These are phyloP conservation scores for Cavia porcellus DNA, from an alignment of 2,113 vertebrate genomes.

Conservation along the genomic window DNA sequence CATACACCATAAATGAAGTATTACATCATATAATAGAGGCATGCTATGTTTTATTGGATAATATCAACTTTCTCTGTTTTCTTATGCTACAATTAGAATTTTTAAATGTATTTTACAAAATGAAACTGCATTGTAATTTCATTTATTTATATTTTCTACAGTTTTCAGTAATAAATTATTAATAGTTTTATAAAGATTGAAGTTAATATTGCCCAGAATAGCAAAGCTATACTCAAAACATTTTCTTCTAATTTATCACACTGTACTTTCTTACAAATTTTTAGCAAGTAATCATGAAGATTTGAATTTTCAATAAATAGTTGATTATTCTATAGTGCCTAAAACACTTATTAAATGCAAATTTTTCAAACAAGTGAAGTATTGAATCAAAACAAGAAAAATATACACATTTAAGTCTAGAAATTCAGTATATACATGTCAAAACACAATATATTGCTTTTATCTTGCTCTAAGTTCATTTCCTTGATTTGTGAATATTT, in stretches of 20 bases:
- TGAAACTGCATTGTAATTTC: background rate
- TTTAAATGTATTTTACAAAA: background rate
- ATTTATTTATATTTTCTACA: background rate
- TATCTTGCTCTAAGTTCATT: constrained; percentile 53
- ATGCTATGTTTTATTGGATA: constrained; percentile 31
- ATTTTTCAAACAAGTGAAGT: constrained; percentile 58
- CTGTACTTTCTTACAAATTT: constrained; percentile 56
- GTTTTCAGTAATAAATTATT: constrained; percentile 6
- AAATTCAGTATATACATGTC: constrained; percentile 53
- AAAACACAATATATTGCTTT: constrained; percentile 60
- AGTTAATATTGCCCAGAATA: constrained; percentile 47
- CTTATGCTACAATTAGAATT: constrained; percentile 3
- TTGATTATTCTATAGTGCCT: constrained; percentile 58
- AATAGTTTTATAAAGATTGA: constrained; percentile 25
- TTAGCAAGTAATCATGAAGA: constrained; percentile 54
- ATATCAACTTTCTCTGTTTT: constrained; percentile 22
- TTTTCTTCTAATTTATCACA: constrained; percentile 66
- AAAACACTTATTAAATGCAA: constrained; percentile 59
- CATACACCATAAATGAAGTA: background rate
- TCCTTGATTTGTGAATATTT: constrained; percentile 61
- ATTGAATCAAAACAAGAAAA: constrained; percentile 69
- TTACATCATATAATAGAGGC: background rate
- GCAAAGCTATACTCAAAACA: constrained; percentile 50
- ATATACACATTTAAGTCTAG: constrained; percentile 70
- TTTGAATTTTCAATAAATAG: constrained; percentile 66